Conservation (phyloP, 2,888 invertebrate genomes). For the Tiphia femorata region DNA sequence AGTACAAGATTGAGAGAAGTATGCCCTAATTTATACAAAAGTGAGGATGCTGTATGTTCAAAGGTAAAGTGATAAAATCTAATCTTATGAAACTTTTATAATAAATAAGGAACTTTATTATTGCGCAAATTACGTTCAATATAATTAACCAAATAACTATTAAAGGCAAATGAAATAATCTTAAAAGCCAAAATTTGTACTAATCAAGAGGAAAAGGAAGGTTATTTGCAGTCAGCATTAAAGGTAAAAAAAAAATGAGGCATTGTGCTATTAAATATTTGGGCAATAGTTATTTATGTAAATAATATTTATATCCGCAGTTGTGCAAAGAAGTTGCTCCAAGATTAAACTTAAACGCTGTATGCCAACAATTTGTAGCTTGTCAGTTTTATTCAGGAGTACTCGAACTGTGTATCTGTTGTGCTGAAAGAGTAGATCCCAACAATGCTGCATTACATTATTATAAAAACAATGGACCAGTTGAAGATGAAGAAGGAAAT, state of each 20-base stretch:
- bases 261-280: no score
- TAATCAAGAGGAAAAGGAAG: slow-evolving; percentile 82
- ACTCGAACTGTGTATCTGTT: slow-evolving; percentile 87
- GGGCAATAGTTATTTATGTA: neutral
- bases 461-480: slow-evolving; percentile 86
- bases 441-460: slow-evolving; percentile 89
- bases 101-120: no score
- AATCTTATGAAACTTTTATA: neutral
- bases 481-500: slow-evolving; percentile 87
- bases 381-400: slow-evolving; percentile 90
- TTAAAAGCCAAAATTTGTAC: slow-evolving; percentile 83
- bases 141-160: slow-evolving; percentile 42
- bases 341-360: slow-evolving; percentile 84
- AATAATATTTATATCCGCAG: slow-evolving; percentile 63
- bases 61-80: slow-evolving; percentile 74
- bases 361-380: slow-evolving; percentile 86
- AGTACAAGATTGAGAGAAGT: slow-evolving; percentile 88
- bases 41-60: slow-evolving; percentile 96
- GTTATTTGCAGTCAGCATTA: slow-evolving; percentile 82
- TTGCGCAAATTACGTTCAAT: slow-evolving; percentile 1
- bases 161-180: slow-evolving; percentile 88
- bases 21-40: slow-evolving; percentile 93
- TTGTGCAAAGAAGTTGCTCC: slow-evolving; percentile 91
- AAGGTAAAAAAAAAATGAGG: slow-evolving; percentile 67
- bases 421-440: slow-evolving; percentile 90